phyloP scores from a whole-genome alignment of 2,113 vertebrate genomes.

The Cebidichthys violaceus region DNA sequence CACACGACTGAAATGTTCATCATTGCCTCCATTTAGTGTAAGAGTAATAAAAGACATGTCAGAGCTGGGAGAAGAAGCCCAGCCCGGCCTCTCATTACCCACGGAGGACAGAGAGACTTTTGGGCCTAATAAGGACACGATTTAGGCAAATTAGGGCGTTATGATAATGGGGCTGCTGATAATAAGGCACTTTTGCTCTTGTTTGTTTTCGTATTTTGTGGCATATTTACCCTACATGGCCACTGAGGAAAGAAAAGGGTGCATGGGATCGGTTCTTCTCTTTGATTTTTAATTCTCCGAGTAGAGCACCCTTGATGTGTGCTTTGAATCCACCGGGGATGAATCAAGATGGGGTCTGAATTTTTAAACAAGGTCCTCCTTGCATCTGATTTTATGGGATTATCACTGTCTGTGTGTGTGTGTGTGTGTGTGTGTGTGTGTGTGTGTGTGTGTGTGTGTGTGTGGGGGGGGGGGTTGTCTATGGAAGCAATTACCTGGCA shows the following conservation, averaged over 20 bases:
- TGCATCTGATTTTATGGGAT: constrained; percentile 67
- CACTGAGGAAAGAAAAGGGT: constrained; percentile 41
- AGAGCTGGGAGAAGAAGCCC: constrained; percentile 67
- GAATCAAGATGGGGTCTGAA: constrained; percentile 73
- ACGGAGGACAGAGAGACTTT: constrained; percentile 73
- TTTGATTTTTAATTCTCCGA: constrained; percentile 76
- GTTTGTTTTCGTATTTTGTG: constrained; percentile 80
- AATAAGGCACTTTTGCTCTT: constrained; percentile 81
- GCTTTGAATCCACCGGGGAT: constrained; percentile 78
- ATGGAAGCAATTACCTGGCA: constrained; percentile 69
- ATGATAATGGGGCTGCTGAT: constrained; percentile 79
- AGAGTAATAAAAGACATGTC: constrained; percentile 86
- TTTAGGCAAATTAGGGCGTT: constrained; percentile 83
- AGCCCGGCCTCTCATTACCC: constrained; percentile 81
- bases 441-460: background rate
- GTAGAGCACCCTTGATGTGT: constrained; percentile 56
- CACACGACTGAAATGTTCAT: constrained; percentile 79
- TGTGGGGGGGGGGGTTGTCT: constrained; percentile 9
- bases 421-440: background rate
- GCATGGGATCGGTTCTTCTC: constrained; percentile 67
- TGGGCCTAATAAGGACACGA: constrained; percentile 79
- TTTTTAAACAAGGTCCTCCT: constrained; percentile 77
- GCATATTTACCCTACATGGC: constrained; percentile 73
- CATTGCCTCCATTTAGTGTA: constrained; percentile 87
- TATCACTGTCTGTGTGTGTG: constrained; percentile 55